Conservation (phyloP, 2,888 invertebrate genomes). For the Steromphala cineraria region DNA sequence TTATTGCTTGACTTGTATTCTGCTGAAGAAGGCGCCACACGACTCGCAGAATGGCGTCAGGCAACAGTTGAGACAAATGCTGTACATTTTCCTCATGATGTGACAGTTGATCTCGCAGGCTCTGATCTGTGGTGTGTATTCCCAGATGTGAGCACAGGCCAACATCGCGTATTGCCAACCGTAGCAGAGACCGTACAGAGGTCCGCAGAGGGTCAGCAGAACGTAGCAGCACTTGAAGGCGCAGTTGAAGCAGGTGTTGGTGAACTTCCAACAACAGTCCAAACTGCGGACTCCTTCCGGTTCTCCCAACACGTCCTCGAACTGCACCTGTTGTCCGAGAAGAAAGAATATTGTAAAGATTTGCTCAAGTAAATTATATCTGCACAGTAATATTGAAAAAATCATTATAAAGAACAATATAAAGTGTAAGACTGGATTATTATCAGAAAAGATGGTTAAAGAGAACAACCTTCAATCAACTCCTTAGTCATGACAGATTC, state of each 20-base stretch:
- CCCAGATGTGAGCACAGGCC: conserved; percentile 83
- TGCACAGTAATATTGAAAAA: neutral
- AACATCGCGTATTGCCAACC: conserved; percentile 75
- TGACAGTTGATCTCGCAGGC: conserved; percentile 80
- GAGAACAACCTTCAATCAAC: no score
- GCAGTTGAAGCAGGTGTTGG: conserved; percentile 80
- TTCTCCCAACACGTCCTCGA: conserved; percentile 55
- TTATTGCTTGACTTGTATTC: neutral
- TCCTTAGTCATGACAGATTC: no score
- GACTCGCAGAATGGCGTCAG: conserved; percentile 55
- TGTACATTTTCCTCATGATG: conserved; percentile 68
- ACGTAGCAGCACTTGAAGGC: conserved; percentile 84
- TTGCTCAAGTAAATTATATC: neutral
- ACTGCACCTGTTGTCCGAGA: conserved; percentile 30
- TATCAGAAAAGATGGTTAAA: no score
- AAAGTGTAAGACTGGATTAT: no score
- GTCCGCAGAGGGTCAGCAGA: conserved; percentile 81
- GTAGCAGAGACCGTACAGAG: conserved; percentile 81
- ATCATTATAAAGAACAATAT: no score
- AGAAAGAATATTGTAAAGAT: neutral
- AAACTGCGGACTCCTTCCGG: conserved; percentile 71
- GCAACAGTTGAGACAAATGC: conserved; percentile 77
- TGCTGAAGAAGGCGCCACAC: conserved; percentile 45
- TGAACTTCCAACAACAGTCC: conserved; percentile 84
- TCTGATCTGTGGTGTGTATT: conserved; percentile 82